Conservation (phyloP, 2,888 invertebrate genomes). For the Eutolmus rufibarbis region DNA sequence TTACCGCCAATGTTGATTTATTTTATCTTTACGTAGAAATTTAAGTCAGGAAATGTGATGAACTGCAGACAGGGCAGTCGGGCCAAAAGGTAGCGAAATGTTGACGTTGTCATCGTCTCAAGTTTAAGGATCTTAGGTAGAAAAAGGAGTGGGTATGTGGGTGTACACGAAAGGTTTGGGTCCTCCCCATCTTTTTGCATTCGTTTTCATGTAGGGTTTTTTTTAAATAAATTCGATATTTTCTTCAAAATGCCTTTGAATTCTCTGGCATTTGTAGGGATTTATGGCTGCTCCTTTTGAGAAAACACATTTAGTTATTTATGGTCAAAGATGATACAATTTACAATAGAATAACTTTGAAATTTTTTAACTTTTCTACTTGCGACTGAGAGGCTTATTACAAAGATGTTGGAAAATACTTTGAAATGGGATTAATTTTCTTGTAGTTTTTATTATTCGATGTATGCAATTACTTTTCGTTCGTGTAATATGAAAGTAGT, state of each 20-base stretch:
- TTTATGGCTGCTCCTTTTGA: neutral
- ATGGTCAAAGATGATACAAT: neutral
- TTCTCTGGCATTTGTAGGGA: neutral
- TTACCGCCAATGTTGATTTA: constrained; percentile 34
- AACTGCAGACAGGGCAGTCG: neutral
- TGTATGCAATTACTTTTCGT: no score
- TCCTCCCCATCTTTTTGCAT: neutral
- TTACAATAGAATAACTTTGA: neutral
- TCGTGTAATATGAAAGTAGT: no score
- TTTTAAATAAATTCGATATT: neutral
- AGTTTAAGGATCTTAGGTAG: neutral
- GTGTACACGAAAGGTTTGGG: neutral
- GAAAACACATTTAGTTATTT: neutral
- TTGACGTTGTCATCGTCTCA: neutral
- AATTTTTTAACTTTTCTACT: neutral
- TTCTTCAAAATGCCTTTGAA: neutral
- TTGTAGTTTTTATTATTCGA: no score
- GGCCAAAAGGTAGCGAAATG: neutral
- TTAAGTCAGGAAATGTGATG: constrained; percentile 6
- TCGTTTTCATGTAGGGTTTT: neutral
- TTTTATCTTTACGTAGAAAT: constrained; percentile 18
- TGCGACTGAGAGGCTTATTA: neutral
- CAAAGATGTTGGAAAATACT: no score
- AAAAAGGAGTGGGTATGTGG: neutral
- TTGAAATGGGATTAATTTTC: no score